Evolutionary conservation across 2,888 invertebrate genomes (phyloP).

Genomic region (Tenodera sinensis): DNA sequence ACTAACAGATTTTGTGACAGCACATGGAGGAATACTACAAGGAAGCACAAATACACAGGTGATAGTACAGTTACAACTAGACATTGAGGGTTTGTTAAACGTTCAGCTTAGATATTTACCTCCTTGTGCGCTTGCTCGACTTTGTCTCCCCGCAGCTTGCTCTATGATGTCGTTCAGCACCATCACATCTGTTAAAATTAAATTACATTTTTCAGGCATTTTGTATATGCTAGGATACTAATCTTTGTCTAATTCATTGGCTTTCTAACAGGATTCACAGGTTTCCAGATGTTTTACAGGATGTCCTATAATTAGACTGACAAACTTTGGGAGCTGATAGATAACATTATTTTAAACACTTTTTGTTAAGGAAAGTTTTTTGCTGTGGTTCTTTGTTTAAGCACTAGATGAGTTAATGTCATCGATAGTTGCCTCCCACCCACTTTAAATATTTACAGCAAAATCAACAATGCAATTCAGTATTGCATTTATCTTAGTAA

Average conservation of each 20-base stretch:
- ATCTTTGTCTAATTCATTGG: background rate
- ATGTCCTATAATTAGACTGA: too few relatives aligned
- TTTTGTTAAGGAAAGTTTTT: too few relatives aligned
- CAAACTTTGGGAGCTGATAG: too few relatives aligned
- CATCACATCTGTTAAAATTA: slow-evolving; percentile 78
- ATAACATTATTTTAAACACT: too few relatives aligned
- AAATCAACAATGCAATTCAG: too few relatives aligned
- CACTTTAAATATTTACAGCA: too few relatives aligned
- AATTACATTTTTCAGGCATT: background rate
- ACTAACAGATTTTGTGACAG: background rate
- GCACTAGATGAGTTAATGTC: too few relatives aligned
- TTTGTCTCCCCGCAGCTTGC: slow-evolving; percentile 87
- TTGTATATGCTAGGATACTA: background rate
- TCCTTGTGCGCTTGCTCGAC: slow-evolving; percentile 81
- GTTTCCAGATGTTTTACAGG: too few relatives aligned
- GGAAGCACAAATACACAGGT: background rate
- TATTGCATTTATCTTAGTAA: too few relatives aligned
- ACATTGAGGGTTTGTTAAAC: background rate
- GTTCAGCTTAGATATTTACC: slow-evolving; percentile 56
- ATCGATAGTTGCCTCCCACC: too few relatives aligned
- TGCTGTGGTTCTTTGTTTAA: too few relatives aligned
- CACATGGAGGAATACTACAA: background rate
- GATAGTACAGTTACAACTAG: background rate
- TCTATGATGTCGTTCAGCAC: slow-evolving; percentile 95
- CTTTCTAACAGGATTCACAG: too few relatives aligned